These are phyloP conservation scores for Ptyas mucosa DNA, from an alignment of 2,113 vertebrate genomes.

Conservation along the genomic window DNA sequence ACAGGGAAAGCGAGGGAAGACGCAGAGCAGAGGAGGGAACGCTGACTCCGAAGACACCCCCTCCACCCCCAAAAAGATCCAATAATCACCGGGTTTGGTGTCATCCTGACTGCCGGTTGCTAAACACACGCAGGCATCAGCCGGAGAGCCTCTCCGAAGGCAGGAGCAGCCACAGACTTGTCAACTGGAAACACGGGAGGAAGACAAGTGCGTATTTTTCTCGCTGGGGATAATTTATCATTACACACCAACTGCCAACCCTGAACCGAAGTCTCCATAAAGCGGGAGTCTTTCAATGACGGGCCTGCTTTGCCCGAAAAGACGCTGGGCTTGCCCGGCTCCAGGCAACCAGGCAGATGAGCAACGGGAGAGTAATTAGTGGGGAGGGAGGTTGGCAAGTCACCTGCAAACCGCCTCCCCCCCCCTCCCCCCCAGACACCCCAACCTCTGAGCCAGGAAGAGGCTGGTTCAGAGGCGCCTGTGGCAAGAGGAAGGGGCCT, in stretches of 20 bases:
- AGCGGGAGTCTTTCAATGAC: neutral
- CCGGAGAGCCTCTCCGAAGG: neutral
- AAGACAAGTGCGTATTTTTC: neutral
- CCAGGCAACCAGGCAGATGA: neutral
- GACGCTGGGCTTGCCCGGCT: neutral
- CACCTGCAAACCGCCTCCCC: no score
- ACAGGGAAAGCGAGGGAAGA: neutral
- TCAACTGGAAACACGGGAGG: neutral
- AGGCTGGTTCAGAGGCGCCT: neutral
- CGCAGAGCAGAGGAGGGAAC: neutral
- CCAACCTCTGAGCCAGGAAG: neutral
- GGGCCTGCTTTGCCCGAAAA: neutral
- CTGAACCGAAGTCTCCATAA: neutral
- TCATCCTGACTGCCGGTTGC: neutral
- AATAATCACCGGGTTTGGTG: neutral
- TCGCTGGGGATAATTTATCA: slow-evolving; percentile 5
- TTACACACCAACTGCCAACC: neutral
- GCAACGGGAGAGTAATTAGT: neutral
- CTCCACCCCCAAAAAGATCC: neutral
- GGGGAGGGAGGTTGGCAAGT: neutral
- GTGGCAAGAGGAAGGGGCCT: neutral
- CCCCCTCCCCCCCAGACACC: neutral
- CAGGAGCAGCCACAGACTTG: neutral
- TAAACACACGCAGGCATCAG: neutral
- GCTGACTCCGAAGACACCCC: neutral